phyloP scores from a whole-genome alignment of 2,797 vertebrate species.

The Anisognathus igniventris region DNA sequence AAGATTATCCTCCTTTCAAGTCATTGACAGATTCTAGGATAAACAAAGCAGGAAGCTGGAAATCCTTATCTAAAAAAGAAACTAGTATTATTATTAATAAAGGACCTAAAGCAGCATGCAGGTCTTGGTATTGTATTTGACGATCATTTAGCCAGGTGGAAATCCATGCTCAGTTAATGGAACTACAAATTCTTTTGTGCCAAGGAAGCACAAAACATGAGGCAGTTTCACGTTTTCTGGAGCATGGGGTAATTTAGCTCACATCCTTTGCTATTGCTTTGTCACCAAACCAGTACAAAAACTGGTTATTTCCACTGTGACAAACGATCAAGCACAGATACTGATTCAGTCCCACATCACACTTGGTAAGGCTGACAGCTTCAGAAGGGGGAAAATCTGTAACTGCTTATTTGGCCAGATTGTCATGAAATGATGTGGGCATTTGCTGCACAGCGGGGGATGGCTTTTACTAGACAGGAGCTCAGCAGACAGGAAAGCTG shows the following conservation, averaged over 20 bases:
- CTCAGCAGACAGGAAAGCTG: slow-evolving; percentile 4
- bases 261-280: neutral
- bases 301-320: slow-evolving; percentile 10
- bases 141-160: neutral
- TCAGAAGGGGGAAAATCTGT: neutral
- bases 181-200: neutral
- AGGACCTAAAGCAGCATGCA: neutral
- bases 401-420: slow-evolving; percentile 53
- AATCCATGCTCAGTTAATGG: neutral
- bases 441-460: slow-evolving; percentile 23
- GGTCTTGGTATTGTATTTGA: neutral
- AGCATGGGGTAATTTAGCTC: neutral
- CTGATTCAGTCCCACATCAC: slow-evolving; percentile 3
- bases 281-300: neutral
- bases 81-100: neutral
- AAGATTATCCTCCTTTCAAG: slow-evolving; percentile 1
- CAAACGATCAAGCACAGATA: neutral
- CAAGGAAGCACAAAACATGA: neutral
- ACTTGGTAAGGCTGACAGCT: slow-evolving; percentile 19
- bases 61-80: neutral
- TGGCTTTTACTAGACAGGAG: slow-evolving; percentile 4
- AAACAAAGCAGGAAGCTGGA: neutral
- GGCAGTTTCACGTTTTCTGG: neutral
- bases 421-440: slow-evolving; percentile 22
- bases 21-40: neutral